A percentile compares a stretch with the other conserved stretches of the same genome.
phyloP scores from a whole-genome alignment of 2,888 invertebrate species.

The Osmoderma eremita region DNA sequence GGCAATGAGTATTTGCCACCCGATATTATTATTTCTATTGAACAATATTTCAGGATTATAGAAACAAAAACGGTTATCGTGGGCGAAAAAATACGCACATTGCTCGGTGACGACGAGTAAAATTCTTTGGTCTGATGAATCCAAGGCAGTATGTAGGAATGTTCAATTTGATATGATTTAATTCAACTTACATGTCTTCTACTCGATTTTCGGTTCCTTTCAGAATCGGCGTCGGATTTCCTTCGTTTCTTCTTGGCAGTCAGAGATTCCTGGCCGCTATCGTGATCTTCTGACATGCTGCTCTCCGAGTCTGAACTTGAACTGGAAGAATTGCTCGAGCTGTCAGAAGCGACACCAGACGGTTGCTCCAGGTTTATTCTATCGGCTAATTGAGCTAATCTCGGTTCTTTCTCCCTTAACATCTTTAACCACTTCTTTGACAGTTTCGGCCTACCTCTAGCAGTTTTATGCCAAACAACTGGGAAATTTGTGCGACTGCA shows the following conservation, averaged over 20 bases:
- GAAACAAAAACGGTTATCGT: too few species aligned
- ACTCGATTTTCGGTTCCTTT: constrained; percentile 55
- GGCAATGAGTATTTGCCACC: too few species aligned
- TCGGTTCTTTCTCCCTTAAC: constrained; percentile 74
- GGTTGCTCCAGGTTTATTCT: constrained; percentile 85
- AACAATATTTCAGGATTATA: too few species aligned
- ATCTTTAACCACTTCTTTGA: constrained; percentile 88
- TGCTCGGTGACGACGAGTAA: too few species aligned
- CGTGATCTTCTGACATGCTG: constrained; percentile 67
- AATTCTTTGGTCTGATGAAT: too few species aligned
- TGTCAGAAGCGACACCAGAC: constrained; percentile 94
- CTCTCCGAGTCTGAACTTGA: constrained; percentile 69
- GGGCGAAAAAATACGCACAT: too few species aligned
- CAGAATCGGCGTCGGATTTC: constrained; percentile 64
- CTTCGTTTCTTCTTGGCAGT: constrained; percentile 85
- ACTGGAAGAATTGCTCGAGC: constrained; percentile 87
- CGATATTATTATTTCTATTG: too few species aligned
- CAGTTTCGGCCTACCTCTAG: constrained; percentile 90
- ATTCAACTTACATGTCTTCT: constrained; percentile 53
- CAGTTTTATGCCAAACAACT: constrained; percentile 98
- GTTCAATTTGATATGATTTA: too few species aligned
- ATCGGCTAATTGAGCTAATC: constrained; percentile 82
- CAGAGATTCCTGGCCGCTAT: constrained; percentile 90
- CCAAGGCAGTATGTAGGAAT: too few species aligned
- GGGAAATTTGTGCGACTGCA: constrained; percentile 96